Base-by-base conservation (phyloP, 2,797 vertebrate genomes). In the Pristis pectinata region DNA sequence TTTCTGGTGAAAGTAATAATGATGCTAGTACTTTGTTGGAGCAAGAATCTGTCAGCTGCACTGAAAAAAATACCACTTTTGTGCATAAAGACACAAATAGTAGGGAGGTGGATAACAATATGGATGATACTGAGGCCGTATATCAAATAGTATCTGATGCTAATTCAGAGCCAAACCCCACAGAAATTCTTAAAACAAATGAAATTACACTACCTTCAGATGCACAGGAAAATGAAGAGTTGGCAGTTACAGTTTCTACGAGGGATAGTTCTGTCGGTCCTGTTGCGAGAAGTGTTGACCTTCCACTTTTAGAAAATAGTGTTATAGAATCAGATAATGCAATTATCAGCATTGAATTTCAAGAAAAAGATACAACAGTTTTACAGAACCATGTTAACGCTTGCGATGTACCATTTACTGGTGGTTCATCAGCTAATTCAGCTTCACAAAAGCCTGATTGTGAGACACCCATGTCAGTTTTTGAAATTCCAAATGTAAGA, bases 401-500 rank as follows among this genome's bases (percentile, higher is more conserved):
- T n/a, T n/a, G 27, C 72, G 67, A 56, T n/a, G 44, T 13, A 17
- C 70, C 49, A 76, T 27, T 53, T 53, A 53, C 67, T n/a, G 67
- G 30, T 94, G 15, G 70, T 53, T 53, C 44, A 94, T 41, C 41
- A 94, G 30, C 44, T 27, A n/a, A 61, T 22, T 59, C 9, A 34
- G 30, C 85, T 56, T 76, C 70, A 95, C 80, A 41, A 94, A 80
- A 96, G 96, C 74, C 92, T 95, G n/a, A 94, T 95, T 19, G 89
- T 95, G 64, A 85, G 94, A 94, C 64, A 95, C 91, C 95, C 96
- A 96, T 95, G 64, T 44, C 93, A 1, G 70, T 49, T 9, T 98
- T 99, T 97, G 98, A 98, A 94, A 97, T 98, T 87, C 97, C 98
- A 0, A 96, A 95, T 94, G 95, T 98, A 10, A 95, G 96, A 77